Evolutionary conservation across 2,113 vertebrate species (phyloP), one percentile per base, ranked within the genome.

Genomic region (Solea solea): DNA sequence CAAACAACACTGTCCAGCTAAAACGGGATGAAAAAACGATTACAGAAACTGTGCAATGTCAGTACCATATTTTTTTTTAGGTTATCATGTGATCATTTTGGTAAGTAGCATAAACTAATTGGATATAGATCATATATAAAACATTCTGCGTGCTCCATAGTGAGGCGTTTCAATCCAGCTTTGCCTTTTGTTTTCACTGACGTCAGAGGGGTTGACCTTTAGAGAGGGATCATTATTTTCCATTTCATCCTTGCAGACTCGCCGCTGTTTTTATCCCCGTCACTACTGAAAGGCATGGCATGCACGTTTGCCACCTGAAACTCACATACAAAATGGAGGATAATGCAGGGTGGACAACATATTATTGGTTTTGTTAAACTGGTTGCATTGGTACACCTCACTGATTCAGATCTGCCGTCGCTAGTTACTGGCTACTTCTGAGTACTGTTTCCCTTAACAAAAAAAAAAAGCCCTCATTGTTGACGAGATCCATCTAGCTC

Each of bases 121-220:
- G 45, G 1, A 58, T 56, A 34, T 21, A 21, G 21, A 21, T 54
- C 0, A 41, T 68, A 41, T 49, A 49, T 8, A 9, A 55, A 1
- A 48, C 65, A 54, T 50, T 52, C 28, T 41, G 4, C 13, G 5
- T 14, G 69, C 45, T 61, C 9, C 39, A 53, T 55, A 66, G 44
- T 13, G 8, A 61, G 50, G 42, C 3, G 34, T 34, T 6, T 34
- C 34, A 34, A 34, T 3, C 5, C 34, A 34, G 34, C 74, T 72
- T 76, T 67, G 74, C 75, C 79, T 89, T 92, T 92, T 92, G 90
- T 91, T 88, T 88, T 92, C 88, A 90, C 81, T 93, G 91, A 93
- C 92, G 91, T 94, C 92, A 94, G 85, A 84, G 75, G 83, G 88
- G 89, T 87, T 93, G 93, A 93, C 92, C 91, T 94, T 92, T 83